phyloP scores from a whole-genome alignment of 2,113 vertebrate species.

The Prinia subflava region DNA sequence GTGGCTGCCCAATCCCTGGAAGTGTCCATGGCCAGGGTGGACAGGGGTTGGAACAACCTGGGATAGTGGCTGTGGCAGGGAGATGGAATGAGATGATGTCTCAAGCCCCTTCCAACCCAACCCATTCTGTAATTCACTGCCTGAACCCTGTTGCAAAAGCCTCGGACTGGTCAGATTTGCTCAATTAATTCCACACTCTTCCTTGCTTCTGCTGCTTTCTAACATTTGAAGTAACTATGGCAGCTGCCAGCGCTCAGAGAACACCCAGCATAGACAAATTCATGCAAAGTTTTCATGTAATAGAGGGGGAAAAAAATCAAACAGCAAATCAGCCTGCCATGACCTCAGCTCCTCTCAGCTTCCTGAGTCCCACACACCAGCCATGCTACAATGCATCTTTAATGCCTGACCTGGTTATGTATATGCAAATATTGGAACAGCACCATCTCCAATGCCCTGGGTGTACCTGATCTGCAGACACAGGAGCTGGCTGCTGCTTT shows the following conservation, averaged over 20 bases:
- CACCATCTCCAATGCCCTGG: not conserved
- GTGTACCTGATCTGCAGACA: not conserved
- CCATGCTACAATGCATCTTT: not conserved
- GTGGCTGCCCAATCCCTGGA: not conserved
- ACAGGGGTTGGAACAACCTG: not conserved
- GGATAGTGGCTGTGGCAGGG: not conserved
- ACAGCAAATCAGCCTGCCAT: constrained; percentile 42
- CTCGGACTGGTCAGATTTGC: not conserved
- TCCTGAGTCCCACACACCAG: not conserved
- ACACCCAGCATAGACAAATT: not conserved
- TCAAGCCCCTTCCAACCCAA: not conserved
- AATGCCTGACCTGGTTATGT: constrained; percentile 16
- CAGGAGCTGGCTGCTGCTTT: not conserved
- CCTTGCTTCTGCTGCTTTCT: constrained; percentile 10
- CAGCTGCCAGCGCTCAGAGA: not conserved
- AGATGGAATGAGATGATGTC: not conserved
- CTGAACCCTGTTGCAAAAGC: not conserved
- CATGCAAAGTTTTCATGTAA: not conserved
- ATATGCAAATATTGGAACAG: not conserved
- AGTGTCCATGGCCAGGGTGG: not conserved
- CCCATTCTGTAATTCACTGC: not conserved
- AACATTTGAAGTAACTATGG: not conserved
- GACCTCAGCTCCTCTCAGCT: not conserved
- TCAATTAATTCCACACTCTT: not conserved
- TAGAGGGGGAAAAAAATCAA: not conserved